These are phyloP conservation scores for Orchesellides sinensis DNA, from an alignment of 2,888 invertebrate genomes.

Conservation along the genomic window DNA sequence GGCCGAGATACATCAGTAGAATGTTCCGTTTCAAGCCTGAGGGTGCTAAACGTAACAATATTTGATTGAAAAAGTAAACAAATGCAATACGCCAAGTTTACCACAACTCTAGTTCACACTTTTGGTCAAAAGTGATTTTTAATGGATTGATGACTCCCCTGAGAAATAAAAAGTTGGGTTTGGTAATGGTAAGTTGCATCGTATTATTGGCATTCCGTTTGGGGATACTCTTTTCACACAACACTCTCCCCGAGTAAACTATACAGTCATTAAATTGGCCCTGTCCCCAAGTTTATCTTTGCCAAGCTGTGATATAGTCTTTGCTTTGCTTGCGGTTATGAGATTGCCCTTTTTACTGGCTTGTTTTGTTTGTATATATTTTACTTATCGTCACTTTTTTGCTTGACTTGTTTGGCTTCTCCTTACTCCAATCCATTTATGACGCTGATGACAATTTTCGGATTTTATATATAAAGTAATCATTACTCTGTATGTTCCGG, in stretches of 20 bases:
- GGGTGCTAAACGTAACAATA: conserved; percentile 34
- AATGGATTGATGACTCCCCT: conserved; percentile 70
- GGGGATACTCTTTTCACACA: not conserved
- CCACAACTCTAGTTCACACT: conserved; percentile 69
- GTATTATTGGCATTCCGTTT: not conserved
- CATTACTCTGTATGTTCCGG: no score
- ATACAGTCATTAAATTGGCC: conserved; percentile 50
- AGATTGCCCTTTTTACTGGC: conserved; percentile 20
- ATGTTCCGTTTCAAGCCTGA: not conserved
- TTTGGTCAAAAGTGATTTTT: conserved; percentile 73
- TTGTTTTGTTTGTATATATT: conserved; percentile 4
- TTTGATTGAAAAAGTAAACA: conserved; percentile 6
- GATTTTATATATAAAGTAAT: conserved; percentile 13
- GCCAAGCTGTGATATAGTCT: not conserved
- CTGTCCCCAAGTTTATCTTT: conserved; percentile 44
- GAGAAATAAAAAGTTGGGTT: conserved; percentile 43
- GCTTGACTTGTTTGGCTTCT: conserved; percentile 48
- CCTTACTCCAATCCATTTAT: conserved; percentile 1
- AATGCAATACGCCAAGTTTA: conserved; percentile 45
- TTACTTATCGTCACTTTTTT: not conserved
- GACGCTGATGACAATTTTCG: conserved; percentile 21
- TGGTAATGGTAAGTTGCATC: conserved; percentile 21
- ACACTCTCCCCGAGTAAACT: conserved; percentile 30
- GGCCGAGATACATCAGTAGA: not conserved
- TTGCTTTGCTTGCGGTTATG: conserved; percentile 45